Percentiles rank a stretch among this genome's conserved stretches.
Conservation (phyloP, 2,888 invertebrate species). For the Anthophora plumipes region DNA sequence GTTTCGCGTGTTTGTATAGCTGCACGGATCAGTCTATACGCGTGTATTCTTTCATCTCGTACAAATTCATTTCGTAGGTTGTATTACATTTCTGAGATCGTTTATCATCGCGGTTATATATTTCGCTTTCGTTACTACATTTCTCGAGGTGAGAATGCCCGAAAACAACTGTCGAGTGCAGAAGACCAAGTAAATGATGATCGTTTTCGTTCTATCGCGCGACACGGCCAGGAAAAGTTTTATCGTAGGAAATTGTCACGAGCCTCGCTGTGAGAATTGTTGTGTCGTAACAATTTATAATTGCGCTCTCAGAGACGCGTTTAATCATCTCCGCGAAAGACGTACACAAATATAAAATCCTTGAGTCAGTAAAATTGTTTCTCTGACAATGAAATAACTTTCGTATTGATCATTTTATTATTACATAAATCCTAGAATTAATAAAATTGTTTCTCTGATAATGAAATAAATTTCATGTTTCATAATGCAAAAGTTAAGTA, state of each 20-base stretch:
- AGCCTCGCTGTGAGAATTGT: constrained; percentile 9
- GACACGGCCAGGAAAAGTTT: constrained; percentile 17
- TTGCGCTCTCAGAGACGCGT: constrained; percentile 5
- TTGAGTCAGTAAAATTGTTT: background rate
- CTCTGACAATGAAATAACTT: no score
- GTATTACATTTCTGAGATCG: constrained; percentile 5
- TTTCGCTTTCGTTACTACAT: constrained; percentile 48
- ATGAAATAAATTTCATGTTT: background rate
- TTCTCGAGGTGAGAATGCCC: constrained; percentile 43
- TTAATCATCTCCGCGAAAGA: constrained; percentile 6
- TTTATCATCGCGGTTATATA: constrained; percentile 32
- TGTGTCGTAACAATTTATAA: constrained; percentile 37
- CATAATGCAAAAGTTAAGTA: background rate
- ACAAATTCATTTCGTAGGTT: constrained; percentile 4
- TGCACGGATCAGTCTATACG: background rate
- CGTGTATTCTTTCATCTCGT: background rate
- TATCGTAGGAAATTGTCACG: constrained; percentile 29
- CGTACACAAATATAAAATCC: background rate
- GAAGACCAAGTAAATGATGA: constrained; percentile 53
- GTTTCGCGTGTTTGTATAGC: background rate
- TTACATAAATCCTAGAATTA: background rate
- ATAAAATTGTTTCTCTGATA: background rate
- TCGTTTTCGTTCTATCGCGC: constrained; percentile 33
- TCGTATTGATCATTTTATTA: no score
- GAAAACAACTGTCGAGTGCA: constrained; percentile 56